phyloP scores from a whole-genome alignment of 2,113 vertebrate species.

The Aptenodytes forsteri region DNA sequence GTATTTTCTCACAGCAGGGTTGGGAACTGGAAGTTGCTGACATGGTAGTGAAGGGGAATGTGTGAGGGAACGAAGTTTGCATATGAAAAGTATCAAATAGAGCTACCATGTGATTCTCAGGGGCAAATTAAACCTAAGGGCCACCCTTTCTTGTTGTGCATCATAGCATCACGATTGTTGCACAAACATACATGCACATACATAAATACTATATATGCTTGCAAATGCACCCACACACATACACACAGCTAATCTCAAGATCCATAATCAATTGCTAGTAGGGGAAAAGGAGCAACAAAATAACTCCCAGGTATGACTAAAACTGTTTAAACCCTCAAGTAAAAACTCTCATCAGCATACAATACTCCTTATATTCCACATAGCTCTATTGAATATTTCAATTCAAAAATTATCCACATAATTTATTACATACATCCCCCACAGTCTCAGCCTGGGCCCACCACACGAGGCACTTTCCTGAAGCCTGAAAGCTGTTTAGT shows the following conservation, averaged over 20 bases:
- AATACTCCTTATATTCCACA: neutral
- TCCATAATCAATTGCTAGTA: neutral
- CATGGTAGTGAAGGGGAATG: neutral
- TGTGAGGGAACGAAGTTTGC: neutral
- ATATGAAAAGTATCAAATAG: neutral
- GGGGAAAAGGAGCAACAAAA: neutral
- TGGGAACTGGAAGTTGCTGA: neutral
- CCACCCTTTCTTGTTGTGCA: neutral
- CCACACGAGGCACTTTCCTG: neutral
- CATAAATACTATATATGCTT: neutral
- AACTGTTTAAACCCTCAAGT: neutral
- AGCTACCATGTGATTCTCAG: neutral
- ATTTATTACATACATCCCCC: neutral
- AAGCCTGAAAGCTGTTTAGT: conserved; percentile 11
- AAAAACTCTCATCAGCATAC: neutral
- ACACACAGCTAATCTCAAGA: neutral
- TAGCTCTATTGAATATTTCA: neutral
- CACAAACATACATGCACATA: accelerated
- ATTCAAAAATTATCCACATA: neutral
- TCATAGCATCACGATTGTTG: neutral
- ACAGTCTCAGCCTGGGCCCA: neutral
- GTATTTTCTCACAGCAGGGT: neutral
- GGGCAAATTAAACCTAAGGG: neutral
- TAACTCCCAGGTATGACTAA: neutral
- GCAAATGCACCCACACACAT: neutral